These are phyloP conservation scores for Eulacestoma nigropectus DNA, from an alignment of 2,113 vertebrate species.

Conservation along the genomic window DNA sequence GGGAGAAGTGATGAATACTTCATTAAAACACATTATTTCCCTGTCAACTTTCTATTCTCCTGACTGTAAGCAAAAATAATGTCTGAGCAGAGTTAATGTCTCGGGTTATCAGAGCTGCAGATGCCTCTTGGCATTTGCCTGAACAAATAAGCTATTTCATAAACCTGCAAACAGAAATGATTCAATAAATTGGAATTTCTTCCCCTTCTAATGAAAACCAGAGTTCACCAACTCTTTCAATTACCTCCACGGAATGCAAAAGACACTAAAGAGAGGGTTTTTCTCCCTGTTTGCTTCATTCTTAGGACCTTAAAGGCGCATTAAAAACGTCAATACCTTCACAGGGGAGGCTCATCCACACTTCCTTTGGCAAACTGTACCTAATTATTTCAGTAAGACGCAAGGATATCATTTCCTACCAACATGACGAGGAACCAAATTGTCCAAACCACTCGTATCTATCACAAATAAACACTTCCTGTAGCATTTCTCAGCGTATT, in stretches of 20 bases:
- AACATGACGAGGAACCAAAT: neutral
- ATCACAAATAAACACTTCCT: neutral
- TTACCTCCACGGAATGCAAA: neutral
- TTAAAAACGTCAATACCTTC: neutral
- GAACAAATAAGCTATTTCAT: constrained; percentile 33
- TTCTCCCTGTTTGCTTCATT: neutral
- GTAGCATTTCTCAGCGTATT: neutral
- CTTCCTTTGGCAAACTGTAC: neutral
- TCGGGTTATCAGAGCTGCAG: constrained; percentile 4
- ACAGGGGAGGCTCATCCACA: neutral
- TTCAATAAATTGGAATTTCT: constrained; percentile 2
- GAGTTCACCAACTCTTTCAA: neutral
- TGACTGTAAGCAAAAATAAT: constrained; percentile 42
- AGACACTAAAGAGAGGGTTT: neutral
- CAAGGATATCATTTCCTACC: neutral
- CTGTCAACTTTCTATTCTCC: constrained; percentile 32
- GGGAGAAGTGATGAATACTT: constrained; percentile 28
- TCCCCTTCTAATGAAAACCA: constrained; percentile 18
- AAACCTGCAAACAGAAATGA: neutral
- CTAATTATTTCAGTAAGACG: neutral
- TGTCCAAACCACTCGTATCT: neutral
- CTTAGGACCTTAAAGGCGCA: neutral
- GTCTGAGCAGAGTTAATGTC: neutral
- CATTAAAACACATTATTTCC: constrained; percentile 57
- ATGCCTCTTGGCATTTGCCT: constrained; percentile 9